These are phyloP conservation scores for Octopus sinensis DNA, from an alignment of 1,140 invertebrate genomes.

Conservation along the genomic window DNA sequence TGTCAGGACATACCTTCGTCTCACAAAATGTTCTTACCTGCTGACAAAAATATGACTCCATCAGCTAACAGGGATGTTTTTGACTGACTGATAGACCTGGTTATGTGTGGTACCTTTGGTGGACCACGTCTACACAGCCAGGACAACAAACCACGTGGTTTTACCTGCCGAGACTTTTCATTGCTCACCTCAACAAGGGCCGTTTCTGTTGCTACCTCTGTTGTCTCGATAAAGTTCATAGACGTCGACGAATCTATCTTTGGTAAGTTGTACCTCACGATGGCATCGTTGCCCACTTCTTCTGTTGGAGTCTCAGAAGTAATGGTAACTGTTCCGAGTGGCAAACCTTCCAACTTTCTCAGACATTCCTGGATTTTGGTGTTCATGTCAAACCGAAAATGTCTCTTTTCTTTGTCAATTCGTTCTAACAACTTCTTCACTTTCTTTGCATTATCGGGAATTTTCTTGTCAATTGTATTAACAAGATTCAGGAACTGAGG, in stretches of 20 bases:
- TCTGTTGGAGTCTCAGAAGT: background rate
- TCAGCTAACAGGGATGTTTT: slow-evolving; percentile 1
- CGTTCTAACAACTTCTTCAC: background rate
- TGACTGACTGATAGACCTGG: background rate
- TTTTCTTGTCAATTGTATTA: background rate
- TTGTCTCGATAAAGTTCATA: background rate
- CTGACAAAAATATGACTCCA: background rate
- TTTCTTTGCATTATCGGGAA: background rate
- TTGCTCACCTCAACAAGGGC: background rate
- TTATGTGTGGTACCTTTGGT: background rate
- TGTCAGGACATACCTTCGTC: background rate
- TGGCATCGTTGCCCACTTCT: background rate
- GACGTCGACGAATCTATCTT: background rate
- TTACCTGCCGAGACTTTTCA: background rate
- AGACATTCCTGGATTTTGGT: background rate
- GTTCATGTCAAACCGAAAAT: slow-evolving; percentile 3
- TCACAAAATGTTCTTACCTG: slow-evolving; percentile 19
- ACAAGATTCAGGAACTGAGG: background rate
- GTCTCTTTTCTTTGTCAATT: background rate
- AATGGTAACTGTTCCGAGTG: background rate
- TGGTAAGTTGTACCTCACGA: background rate
- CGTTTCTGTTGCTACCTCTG: background rate
- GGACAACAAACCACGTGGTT: background rate
- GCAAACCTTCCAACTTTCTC: background rate
- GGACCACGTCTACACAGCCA: background rate